These are phyloP conservation scores for Drosophila setosimentum DNA, from an alignment of 2,888 invertebrate genomes.

Conservation along the genomic window DNA sequence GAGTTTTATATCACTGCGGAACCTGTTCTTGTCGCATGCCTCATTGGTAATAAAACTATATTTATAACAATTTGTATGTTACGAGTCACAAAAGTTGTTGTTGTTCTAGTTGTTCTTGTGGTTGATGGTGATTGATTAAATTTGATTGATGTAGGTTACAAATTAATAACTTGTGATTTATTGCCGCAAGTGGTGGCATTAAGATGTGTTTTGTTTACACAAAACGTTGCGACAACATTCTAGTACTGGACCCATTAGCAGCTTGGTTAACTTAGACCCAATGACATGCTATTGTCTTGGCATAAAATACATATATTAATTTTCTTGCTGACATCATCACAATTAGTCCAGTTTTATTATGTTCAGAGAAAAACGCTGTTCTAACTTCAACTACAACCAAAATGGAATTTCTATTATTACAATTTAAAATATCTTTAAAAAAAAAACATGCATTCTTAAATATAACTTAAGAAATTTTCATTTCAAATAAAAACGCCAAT, in stretches of 20 bases:
- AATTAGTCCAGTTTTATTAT: neutral
- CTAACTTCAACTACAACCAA: too few species aligned
- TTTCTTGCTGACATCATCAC: conserved; percentile 39
- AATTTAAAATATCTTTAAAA: neutral
- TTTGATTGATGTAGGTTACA: conserved; percentile 69
- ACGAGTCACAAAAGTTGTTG: conserved; percentile 2
- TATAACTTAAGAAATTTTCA: neutral
- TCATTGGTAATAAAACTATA: conserved; percentile 50
- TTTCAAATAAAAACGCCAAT: neutral
- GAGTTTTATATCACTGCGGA: conserved; percentile 8
- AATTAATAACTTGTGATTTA: conserved; percentile 66
- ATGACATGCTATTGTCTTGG: conserved; percentile 28
- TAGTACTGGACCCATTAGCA: conserved; percentile 41
- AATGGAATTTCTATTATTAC: too few species aligned
- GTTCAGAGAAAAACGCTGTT: too few species aligned
- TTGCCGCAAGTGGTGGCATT: conserved; percentile 46
- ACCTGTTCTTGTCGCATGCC: conserved; percentile 42
- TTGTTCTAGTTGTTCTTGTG: conserved; percentile 5
- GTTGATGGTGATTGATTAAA: conserved; percentile 47
- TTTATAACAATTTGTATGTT: conserved; percentile 52
- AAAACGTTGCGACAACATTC: conserved; percentile 11
- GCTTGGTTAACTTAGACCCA: conserved; percentile 22
- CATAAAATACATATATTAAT: conserved; percentile 26
- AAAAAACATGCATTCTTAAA: neutral
- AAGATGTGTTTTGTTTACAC: conserved; percentile 32